Conservation (phyloP, 2,113 vertebrate species). For the Oreotragus oreotragus region DNA sequence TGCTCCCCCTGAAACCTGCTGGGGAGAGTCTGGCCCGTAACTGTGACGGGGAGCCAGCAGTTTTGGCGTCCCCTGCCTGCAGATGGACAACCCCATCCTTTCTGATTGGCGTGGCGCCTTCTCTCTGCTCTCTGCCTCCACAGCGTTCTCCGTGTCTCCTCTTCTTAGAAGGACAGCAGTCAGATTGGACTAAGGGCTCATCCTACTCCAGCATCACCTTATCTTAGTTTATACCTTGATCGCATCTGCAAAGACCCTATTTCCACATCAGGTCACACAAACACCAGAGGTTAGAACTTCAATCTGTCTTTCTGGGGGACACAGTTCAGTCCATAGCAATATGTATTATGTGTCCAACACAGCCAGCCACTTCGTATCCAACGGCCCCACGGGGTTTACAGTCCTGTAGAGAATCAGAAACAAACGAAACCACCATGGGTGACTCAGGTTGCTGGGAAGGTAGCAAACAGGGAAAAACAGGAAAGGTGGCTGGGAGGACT, state of each 20-base stretch:
- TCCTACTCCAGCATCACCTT: neutral
- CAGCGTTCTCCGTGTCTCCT: rapidly evolving
- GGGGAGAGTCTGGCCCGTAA: no score
- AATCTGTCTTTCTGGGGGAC: neutral
- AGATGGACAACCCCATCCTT: rapidly evolving
- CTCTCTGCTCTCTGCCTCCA: neutral
- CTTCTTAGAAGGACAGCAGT: neutral
- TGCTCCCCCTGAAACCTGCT: rapidly evolving
- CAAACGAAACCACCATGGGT: no score
- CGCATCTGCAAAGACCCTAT: neutral
- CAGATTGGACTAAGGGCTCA: neutral
- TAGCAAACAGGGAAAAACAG: neutral
- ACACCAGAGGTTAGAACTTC: neutral
- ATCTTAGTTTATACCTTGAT: neutral
- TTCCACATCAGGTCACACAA: neutral
- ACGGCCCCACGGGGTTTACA: rapidly evolving
- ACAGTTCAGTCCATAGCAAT: neutral
- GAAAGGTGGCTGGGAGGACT: neutral
- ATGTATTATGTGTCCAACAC: rapidly evolving
- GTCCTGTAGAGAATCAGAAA: neutral
- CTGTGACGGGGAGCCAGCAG: rapidly evolving
- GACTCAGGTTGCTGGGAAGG: no score
- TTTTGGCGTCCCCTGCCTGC: neutral
- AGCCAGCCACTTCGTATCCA: no score
- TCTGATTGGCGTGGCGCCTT: neutral